Base-by-base conservation (phyloP, 2,888 invertebrate species). In the Andrena bicolor region DNA sequence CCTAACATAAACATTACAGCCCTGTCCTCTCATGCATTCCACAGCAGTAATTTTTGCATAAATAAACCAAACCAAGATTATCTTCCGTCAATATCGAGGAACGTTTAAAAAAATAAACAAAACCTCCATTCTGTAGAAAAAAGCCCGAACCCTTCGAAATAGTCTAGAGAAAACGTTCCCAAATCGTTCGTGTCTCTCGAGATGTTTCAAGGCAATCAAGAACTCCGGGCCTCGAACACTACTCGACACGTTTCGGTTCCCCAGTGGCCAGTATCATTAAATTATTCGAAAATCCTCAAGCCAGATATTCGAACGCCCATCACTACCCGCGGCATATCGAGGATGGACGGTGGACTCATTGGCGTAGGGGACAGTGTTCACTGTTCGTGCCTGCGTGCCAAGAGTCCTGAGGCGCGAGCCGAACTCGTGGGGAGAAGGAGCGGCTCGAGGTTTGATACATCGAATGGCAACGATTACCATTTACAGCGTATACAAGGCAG, bases 401-500 rank as follows among this genome's bases (percentile, higher is more conserved):
- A n/a, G 1, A 6, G 7, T 10, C 60, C 26, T 8, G 3, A 2
- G n/a, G 20, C 28, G 49, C 61, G 10, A 20, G 23, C 32, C 63
- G 13, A 20, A 10, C 30, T 10, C 20, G 13, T 7, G 30, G 16
- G 30, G 13, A 60, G 71, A 72, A n/a, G 49, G 81, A 56, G 23
- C 53, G 48, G 28, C 49, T 49, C 16, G 13, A 53, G 20, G 66
- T 23, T 61, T 74, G 65, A 79, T 79, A 75, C 63, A 76, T 77
- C 58, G 51, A 82, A 80, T 61, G 41, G 68, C 26, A 70, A 76
- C 69, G 72, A 76, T 74, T 76, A 73, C 71, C 77, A 49, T 80
- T 86, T 65, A 83, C 76, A 76, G 53, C 71, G 41, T 75, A 69
- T 74, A 80, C 80, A 70, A 76, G 83, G 75, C 56, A 76, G 32